These are phyloP conservation scores for Macrochelys suwanniensis DNA, from an alignment of 2,797 vertebrate species.

Conservation along the genomic window DNA sequence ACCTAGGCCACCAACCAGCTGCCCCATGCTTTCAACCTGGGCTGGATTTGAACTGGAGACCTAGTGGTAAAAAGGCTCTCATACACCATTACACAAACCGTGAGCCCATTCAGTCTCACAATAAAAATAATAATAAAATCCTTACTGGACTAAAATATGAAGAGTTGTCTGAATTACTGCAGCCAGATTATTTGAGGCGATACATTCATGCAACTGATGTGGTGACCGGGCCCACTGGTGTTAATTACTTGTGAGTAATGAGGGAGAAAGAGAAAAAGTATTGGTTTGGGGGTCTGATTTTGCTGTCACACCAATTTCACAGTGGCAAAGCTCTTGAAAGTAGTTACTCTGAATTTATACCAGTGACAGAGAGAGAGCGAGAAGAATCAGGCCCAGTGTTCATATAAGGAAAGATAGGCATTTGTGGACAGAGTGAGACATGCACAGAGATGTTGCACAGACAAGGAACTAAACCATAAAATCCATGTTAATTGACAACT, in stretches of 20 bases:
- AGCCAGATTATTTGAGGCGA: neutral
- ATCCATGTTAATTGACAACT: neutral
- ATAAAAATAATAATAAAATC: neutral
- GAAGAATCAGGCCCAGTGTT: accelerated
- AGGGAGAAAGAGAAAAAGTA: neutral
- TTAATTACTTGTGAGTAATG: neutral
- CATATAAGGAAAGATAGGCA: neutral
- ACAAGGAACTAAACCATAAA: neutral
- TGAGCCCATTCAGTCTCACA: neutral
- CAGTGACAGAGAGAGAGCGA: neutral
- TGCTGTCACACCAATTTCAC: neutral
- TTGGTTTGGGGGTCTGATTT: neutral
- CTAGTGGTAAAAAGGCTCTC: neutral
- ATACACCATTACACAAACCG: neutral
- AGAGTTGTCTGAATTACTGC: neutral
- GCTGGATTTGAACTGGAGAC: neutral
- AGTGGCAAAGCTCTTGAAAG: neutral
- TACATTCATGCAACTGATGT: neutral
- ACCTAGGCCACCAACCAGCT: neutral
- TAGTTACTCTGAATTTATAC: neutral
- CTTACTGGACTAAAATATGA: neutral
- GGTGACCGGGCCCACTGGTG: neutral
- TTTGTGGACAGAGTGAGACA: neutral
- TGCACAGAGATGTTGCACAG: neutral
- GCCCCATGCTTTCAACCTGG: neutral